phyloP scores from a whole-genome alignment of 2,888 invertebrate species.

The Limnephilus marmoratus region DNA sequence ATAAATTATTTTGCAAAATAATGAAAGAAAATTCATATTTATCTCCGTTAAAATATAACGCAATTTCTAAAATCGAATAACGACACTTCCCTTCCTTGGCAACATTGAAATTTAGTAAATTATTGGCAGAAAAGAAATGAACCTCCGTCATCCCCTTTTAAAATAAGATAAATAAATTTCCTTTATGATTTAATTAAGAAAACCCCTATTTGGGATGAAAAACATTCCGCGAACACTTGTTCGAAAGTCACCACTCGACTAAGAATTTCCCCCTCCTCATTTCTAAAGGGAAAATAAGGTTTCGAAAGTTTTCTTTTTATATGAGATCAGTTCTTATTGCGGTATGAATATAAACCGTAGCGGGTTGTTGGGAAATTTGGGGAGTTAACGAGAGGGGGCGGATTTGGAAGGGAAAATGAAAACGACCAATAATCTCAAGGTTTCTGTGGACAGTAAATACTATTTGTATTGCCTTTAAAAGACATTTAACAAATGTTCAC shows the following conservation, averaged over 20 bases:
- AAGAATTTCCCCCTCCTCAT: slow-evolving; percentile 38
- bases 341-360: slow-evolving; percentile 65
- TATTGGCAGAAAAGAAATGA: slow-evolving; percentile 42
- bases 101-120: slow-evolving; percentile 22
- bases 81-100: background rate
- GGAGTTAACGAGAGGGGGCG: slow-evolving; percentile 31
- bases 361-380: slow-evolving; percentile 48
- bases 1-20: too few species aligned
- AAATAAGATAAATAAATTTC: slow-evolving; percentile 59
- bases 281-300: slow-evolving; percentile 60
- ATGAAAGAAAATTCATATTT: background rate
- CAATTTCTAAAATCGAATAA: background rate
- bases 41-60: background rate
- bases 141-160: slow-evolving; percentile 47
- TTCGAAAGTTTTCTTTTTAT: slow-evolving; percentile 63
- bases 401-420: background rate
- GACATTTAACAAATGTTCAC: too few species aligned
- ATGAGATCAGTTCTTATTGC: slow-evolving; percentile 65
- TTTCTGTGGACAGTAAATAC: background rate
- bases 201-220: slow-evolving; percentile 54
- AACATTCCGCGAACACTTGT: slow-evolving; percentile 47
- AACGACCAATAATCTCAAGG: background rate
- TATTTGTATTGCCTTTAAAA: background rate
- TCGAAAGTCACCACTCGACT: slow-evolving; percentile 45
- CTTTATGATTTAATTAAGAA: slow-evolving; percentile 64